Evolutionary conservation across 1,140 invertebrate species (phyloP).

Genomic region (Eumeta japonica): DNA sequence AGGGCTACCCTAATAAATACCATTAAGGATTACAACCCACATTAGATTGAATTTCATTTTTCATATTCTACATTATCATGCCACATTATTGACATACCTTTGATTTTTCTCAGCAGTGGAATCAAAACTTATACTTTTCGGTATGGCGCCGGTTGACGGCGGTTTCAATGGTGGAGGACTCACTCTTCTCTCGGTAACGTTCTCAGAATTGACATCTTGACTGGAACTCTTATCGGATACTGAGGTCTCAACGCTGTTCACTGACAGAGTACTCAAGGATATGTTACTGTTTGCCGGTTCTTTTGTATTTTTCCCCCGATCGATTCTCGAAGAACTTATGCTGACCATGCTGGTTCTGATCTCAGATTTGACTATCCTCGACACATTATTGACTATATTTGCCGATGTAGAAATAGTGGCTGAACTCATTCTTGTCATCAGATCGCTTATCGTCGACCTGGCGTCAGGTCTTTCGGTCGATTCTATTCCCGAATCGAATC

Average conservation of each 20-base stretch:
- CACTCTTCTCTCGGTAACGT: constrained; percentile 45
- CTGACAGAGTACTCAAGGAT: constrained; percentile 46
- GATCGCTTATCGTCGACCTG: constrained; percentile 34
- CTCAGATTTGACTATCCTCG: constrained; percentile 36
- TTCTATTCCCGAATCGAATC: constrained; percentile 35
- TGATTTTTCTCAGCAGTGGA: constrained; percentile 83
- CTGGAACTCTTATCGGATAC: constrained; percentile 48
- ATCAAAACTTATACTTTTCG: constrained; percentile 90
- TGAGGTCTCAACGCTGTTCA: constrained; percentile 48
- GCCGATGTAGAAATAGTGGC: constrained; percentile 34
- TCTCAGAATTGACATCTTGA: constrained; percentile 53
- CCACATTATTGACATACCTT: too few relatives aligned
- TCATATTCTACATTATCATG: too few relatives aligned
- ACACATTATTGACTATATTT: constrained; percentile 35
- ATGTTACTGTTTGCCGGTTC: constrained; percentile 36
- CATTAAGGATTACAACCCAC: too few relatives aligned
- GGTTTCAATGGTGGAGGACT: constrained; percentile 57
- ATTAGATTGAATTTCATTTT: too few relatives aligned
- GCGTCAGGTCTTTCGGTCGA: constrained; percentile 23
- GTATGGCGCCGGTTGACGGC: constrained; percentile 77
- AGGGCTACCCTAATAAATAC: too few relatives aligned
- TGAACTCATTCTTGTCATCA: constrained; percentile 41
- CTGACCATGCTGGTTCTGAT: constrained; percentile 49
- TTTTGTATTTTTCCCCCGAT: constrained; percentile 26
- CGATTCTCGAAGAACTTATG: constrained; percentile 44